These are phyloP conservation scores for Stratiomys singularior DNA, from an alignment of 2,888 invertebrate genomes.

Conservation along the genomic window DNA sequence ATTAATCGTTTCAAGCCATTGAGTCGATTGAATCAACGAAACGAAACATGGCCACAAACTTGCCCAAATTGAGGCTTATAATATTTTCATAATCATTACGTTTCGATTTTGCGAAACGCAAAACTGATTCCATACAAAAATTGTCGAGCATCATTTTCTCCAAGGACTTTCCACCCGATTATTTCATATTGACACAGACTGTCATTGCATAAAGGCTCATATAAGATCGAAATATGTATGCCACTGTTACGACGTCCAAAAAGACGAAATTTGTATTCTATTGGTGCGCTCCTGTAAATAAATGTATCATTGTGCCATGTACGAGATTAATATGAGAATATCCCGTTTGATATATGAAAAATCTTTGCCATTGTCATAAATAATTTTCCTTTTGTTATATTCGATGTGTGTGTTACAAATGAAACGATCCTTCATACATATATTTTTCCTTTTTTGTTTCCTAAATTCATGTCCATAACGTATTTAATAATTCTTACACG, in stretches of 20 bases:
- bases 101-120: no score
- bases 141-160: no score
- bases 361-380: constrained; percentile 53
- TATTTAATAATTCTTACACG: background rate
- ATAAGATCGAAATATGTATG: constrained; percentile 9
- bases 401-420: constrained; percentile 27
- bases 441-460: no score
- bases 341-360: constrained; percentile 53
- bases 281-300: constrained; percentile 51
- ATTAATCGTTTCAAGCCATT: no score
- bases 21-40: no score
- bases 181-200: no score
- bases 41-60: no score
- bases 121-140: no score
- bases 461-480: background rate
- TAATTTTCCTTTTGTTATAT: constrained; percentile 47
- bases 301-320: constrained; percentile 46
- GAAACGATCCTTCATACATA: constrained; percentile 36
- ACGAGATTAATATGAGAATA: constrained; percentile 51
- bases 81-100: no score
- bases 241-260: constrained; percentile 30
- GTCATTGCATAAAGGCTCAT: no score
- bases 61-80: no score
- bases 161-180: no score
- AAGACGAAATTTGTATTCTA: constrained; percentile 52